Evolutionary conservation across 1,140 invertebrate species (phyloP).

Genomic region (Yoshiicerus persimilis): DNA sequence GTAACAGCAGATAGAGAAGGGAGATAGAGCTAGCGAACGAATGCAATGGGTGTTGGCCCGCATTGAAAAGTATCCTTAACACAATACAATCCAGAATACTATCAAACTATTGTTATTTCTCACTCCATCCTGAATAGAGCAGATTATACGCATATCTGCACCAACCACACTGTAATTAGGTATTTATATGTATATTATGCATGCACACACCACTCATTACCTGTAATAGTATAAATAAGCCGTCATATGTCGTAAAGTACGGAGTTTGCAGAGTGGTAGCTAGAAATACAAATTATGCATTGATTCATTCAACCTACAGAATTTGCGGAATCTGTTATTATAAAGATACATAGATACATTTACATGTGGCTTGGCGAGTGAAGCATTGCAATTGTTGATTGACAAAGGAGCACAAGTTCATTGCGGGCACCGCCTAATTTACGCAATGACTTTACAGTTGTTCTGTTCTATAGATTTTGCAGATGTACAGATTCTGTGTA

Average conservation of each 20-base stretch:
- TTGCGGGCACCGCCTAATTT: not conserved
- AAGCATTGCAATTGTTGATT: not conserved
- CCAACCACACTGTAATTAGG: not conserved
- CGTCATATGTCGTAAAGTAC: not conserved
- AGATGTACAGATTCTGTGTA: not conserved
- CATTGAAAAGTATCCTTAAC: not conserved
- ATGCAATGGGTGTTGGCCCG: not conserved
- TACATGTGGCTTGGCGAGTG: not conserved
- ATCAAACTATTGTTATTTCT: not conserved
- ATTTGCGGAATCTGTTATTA: not conserved
- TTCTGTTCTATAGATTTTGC: not conserved
- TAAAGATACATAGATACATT: too few species aligned
- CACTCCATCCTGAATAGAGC: not conserved
- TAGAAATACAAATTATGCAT: not conserved
- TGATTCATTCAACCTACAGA: not conserved
- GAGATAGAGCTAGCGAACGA: not conserved
- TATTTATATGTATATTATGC: not conserved
- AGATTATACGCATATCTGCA: not conserved
- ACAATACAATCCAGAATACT: not conserved
- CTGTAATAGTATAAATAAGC: not conserved
- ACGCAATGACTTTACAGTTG: not conserved
- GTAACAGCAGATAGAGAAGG: not conserved
- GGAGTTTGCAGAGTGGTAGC: not conserved
- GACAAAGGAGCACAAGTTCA: not conserved
- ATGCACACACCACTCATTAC: not conserved